Conservation (phyloP, 2,113 vertebrate species). For the Chelonoidis abingdonii region DNA sequence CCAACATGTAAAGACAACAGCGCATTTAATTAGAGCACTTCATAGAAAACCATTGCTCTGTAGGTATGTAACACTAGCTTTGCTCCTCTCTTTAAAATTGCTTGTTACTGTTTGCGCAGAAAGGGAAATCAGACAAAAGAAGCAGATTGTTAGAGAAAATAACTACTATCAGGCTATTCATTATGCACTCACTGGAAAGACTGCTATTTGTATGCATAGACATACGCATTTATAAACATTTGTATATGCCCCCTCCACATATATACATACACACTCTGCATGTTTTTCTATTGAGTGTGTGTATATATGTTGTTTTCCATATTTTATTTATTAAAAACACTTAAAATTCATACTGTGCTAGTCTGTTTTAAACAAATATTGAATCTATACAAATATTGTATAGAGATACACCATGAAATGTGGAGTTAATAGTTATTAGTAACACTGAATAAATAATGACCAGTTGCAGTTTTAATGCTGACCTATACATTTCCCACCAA, state of each 20-base stretch:
- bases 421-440: background rate
- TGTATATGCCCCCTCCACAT: background rate
- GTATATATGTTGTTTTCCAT: background rate
- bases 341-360: background rate
- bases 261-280: background rate
- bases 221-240: background rate
- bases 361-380: background rate
- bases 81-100: conserved; percentile 39
- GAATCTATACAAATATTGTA: background rate
- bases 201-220: background rate
- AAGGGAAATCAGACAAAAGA: conserved; percentile 6
- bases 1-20: conserved; percentile 26
- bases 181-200: background rate
- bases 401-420: background rate
- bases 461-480: background rate
- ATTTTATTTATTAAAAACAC: background rate
- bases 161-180: background rate
- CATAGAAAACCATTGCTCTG: conserved; percentile 45
- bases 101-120: conserved; percentile 25
- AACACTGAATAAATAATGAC: background rate
- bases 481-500: background rate
- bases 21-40: conserved; percentile 33
- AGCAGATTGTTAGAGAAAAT: background rate
- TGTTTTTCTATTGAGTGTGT: background rate
- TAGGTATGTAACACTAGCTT: conserved; percentile 54